Base-by-base conservation (phyloP, 2,113 vertebrate species). In the Globicephala melas region DNA sequence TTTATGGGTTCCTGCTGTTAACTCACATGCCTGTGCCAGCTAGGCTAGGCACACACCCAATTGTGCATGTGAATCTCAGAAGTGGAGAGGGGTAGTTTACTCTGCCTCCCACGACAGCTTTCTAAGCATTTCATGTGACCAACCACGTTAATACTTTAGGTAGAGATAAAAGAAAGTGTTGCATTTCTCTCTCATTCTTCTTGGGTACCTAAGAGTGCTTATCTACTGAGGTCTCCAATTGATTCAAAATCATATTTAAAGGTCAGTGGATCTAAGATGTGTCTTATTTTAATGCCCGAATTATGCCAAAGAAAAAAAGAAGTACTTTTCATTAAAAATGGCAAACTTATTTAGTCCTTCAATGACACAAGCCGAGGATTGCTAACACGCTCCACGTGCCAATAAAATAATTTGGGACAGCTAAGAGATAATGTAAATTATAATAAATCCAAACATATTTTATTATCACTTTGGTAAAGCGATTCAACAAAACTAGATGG, bases 241-340 rank as follows among this genome's bases (percentile, higher is more conserved):
- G 79, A 87, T 93, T 95, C n/a, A 84, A 91, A 94, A 60, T 70
- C 41, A 96, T 21, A 94, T 74, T 73, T 93, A 70, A 63, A 94
- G 62, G 44, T n/a, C 15, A 63, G 76, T 44, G 77, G 20, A 67
- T 44, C 38, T 88, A 81, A 88, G 55, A 74, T 60, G 33, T 67
- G 33, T 31, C 28, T 50, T 62, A 89, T 85, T 91, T 68, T n/a
- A 87, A 87, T 44, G 26, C 6, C 5, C 10, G 74, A 23, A 21
- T 74, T 84, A 77, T 55, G 10, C 14, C 79, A 96, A 96, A 82
- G n/a, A 15, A 92, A 86, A 88, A 50, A 33, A 93, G 63, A 26
- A 93, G 65, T 41, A 77, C 1, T 81, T 96, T 91, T 83, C n/a
- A 44, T 74, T 80, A 74, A n/a, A 89, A 81, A 67, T 25, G 11